Conservation (phyloP, 2,113 vertebrate genomes). For the Platichthys flesus region DNA sequence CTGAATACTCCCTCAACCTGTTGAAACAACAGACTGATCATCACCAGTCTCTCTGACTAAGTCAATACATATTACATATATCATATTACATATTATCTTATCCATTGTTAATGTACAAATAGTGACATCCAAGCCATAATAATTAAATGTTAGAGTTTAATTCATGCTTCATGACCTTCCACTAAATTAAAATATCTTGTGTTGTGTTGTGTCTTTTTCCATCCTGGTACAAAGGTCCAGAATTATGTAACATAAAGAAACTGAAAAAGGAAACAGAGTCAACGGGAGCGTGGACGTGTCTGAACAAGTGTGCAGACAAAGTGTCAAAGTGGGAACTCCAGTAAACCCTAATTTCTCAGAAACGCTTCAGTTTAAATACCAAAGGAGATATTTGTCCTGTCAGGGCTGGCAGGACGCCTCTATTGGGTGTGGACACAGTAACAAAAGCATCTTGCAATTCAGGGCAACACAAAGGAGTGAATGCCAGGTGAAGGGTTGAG, state of each 20-base stretch:
- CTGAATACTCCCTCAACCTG: too few relatives aligned
- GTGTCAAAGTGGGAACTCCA: not conserved
- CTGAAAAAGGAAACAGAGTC: not conserved
- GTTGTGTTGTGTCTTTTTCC: not conserved
- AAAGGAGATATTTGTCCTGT: not conserved
- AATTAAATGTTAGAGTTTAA: too few relatives aligned
- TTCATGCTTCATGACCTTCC: not conserved
- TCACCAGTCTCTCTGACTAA: too few relatives aligned
- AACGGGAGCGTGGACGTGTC: not conserved
- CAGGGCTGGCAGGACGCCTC: not conserved
- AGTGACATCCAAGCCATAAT: too few relatives aligned
- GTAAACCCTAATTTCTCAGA: slow-evolving; percentile 2
- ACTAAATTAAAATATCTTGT: not conserved
- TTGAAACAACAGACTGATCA: too few relatives aligned
- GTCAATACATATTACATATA: too few relatives aligned
- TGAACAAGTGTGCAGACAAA: slow-evolving; percentile 1
- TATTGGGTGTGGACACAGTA: not conserved
- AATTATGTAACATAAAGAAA: too few relatives aligned
- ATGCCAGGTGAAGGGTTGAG: too few relatives aligned
- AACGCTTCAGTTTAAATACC: not conserved
- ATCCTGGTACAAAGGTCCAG: not conserved
- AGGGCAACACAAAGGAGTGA: too few relatives aligned
- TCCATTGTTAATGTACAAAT: not conserved
- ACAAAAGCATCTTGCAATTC: not conserved
- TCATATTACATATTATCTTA: too few relatives aligned